A percentile compares a stretch with the other conserved stretches of the same genome.
Conservation (phyloP, 1,140 invertebrate genomes). For the Pectinophora gossypiella region DNA sequence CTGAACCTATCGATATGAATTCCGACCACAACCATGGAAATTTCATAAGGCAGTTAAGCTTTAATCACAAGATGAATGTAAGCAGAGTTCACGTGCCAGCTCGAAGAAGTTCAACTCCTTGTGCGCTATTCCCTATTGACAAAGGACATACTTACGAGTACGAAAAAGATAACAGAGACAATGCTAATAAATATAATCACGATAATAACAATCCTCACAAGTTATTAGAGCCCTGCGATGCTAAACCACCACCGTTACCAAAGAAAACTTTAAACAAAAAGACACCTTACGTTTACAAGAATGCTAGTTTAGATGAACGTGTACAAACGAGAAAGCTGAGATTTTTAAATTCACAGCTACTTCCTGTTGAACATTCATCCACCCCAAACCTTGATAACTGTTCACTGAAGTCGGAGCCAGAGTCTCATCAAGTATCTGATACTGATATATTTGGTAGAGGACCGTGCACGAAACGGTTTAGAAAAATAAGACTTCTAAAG, state of each 20-base stretch:
- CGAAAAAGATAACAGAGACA: conserved; percentile 39
- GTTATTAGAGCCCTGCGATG: conserved; percentile 50
- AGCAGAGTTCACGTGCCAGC: conserved; percentile 54
- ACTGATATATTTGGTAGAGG: conserved; percentile 62
- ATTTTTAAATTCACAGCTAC: conserved; percentile 63
- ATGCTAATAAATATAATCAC: conserved; percentile 28
- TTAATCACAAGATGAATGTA: conserved; percentile 65
- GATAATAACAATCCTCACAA: conserved; percentile 30
- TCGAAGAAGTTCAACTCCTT: conserved; percentile 66
- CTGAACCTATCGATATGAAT: conserved; percentile 26
- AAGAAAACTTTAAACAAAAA: conserved; percentile 66
- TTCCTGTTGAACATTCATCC: conserved; percentile 50
- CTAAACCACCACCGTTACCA: conserved; percentile 65
- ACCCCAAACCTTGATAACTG: conserved; percentile 43
- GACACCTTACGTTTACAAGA: conserved; percentile 68
- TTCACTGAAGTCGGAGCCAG: conserved; percentile 23
- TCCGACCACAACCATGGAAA: conserved; percentile 39
- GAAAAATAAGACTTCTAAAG: conserved; percentile 77
- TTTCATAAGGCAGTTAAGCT: conserved; percentile 62
- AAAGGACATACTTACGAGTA: conserved; percentile 45
- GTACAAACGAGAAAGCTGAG: conserved; percentile 73
- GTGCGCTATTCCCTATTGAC: conserved; percentile 60
- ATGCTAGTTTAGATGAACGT: conserved; percentile 68
- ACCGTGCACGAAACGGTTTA: conserved; percentile 73
- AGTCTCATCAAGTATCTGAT: too few species aligned